phyloP scores from a whole-genome alignment of 2,888 invertebrate genomes.

The Argyra leucocephala region DNA sequence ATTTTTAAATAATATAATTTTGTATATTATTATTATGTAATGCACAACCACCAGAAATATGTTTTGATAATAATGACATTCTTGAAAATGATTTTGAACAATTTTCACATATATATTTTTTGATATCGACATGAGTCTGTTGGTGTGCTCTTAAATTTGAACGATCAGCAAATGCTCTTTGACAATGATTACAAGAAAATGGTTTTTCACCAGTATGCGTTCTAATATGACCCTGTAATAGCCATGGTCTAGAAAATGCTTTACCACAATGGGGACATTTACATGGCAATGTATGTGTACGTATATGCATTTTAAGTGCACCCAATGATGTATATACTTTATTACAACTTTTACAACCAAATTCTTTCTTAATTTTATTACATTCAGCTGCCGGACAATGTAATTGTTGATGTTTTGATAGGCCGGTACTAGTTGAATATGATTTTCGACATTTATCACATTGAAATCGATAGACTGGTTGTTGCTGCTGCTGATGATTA shows the following conservation, averaged over 20 bases:
- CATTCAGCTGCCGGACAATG: slow-evolving; percentile 82
- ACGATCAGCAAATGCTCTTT: slow-evolving; percentile 42
- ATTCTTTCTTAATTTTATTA: slow-evolving; percentile 72
- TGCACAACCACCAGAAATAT: slow-evolving; percentile 25
- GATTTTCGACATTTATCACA: slow-evolving; percentile 89
- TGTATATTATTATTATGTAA: background rate
- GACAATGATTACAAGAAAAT: slow-evolving; percentile 39
- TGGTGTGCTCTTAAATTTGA: slow-evolving; percentile 42
- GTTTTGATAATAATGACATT: slow-evolving; percentile 41
- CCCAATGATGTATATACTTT: slow-evolving; percentile 41
- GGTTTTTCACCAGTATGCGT: slow-evolving; percentile 43
- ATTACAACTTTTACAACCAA: slow-evolving; percentile 39
- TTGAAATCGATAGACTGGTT: slow-evolving; percentile 50
- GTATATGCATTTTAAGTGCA: slow-evolving; percentile 42
- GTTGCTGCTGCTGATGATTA: slow-evolving; percentile 9
- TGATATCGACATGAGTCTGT: slow-evolving; percentile 41
- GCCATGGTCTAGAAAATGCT: slow-evolving; percentile 42
- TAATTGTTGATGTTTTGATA: slow-evolving; percentile 91
- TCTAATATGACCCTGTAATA: slow-evolving; percentile 41
- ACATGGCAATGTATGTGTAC: slow-evolving; percentile 41
- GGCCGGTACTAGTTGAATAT: slow-evolving; percentile 89
- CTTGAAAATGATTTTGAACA: slow-evolving; percentile 42
- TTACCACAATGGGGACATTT: slow-evolving; percentile 42
- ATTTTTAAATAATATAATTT: slow-evolving; percentile 1
- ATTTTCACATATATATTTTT: slow-evolving; percentile 39